These are phyloP conservation scores for Eucera pruinosa DNA, from an alignment of 2,888 invertebrate genomes.

Conservation along the genomic window DNA sequence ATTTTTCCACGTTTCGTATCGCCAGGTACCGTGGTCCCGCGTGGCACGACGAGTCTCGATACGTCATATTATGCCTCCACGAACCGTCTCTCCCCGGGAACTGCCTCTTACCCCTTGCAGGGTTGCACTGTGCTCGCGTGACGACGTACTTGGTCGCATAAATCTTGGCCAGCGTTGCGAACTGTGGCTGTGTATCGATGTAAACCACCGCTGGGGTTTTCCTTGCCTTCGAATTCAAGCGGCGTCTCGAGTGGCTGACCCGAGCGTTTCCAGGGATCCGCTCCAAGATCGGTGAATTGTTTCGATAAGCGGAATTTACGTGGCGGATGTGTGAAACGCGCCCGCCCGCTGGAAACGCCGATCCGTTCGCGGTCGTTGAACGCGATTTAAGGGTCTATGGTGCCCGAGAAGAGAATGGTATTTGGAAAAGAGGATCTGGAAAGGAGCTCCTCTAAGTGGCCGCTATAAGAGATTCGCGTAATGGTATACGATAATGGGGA, in stretches of 20 bases:
- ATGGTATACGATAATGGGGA: conserved; percentile 9
- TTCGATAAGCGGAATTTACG: conserved; percentile 67
- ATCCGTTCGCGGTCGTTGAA: conserved; percentile 19
- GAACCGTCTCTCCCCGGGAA: conserved; percentile 36
- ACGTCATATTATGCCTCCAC: conserved; percentile 71
- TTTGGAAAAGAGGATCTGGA: not conserved
- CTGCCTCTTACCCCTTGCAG: conserved; percentile 39
- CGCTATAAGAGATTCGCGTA: not conserved
- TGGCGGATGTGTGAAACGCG: conserved; percentile 11
- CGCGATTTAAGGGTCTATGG: conserved; percentile 6
- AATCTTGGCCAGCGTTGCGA: conserved; percentile 54
- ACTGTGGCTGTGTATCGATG: conserved; percentile 13
- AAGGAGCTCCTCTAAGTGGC: no score
- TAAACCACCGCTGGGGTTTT: conserved; percentile 13
- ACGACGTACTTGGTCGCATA: conserved; percentile 62
- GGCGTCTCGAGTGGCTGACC: conserved; percentile 19
- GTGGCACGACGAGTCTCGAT: conserved; percentile 61
- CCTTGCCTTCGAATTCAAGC: conserved; percentile 5
- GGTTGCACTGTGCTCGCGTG: conserved; percentile 52
- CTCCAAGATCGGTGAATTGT: conserved; percentile 62
- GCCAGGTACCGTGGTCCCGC: conserved; percentile 43
- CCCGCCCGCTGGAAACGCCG: not conserved
- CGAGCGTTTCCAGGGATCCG: conserved; percentile 32
- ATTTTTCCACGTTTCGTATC: conserved; percentile 48
- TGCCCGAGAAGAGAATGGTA: not conserved